phyloP scores from a whole-genome alignment of 2,113 vertebrate genomes.

The Perca schrenkii region DNA sequence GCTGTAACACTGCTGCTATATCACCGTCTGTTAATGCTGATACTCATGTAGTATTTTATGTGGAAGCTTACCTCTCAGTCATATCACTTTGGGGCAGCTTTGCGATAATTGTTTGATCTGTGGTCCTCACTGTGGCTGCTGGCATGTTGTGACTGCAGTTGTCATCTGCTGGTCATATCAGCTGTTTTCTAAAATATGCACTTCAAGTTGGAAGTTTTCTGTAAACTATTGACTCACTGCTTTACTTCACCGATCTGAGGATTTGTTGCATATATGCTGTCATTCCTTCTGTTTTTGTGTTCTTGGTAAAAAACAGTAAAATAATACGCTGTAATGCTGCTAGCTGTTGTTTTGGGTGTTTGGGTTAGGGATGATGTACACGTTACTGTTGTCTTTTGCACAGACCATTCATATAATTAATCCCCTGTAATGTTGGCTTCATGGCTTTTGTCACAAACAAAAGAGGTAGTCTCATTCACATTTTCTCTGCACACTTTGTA shows the following conservation, averaged over 20 bases:
- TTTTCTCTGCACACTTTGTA: background rate
- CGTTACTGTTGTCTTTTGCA: background rate
- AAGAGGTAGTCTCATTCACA: background rate
- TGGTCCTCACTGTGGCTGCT: background rate
- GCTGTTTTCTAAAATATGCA: background rate
- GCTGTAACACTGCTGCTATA: background rate
- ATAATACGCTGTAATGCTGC: background rate
- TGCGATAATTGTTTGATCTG: background rate
- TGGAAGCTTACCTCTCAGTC: background rate
- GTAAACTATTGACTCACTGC: background rate
- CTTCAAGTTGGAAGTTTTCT: background rate
- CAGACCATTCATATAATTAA: background rate
- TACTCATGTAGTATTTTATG: background rate
- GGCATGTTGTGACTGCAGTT: background rate
- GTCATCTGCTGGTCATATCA: background rate
- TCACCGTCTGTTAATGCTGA: background rate
- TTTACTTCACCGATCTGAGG: background rate
- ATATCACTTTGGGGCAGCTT: background rate
- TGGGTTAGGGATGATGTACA: background rate
- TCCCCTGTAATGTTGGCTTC: background rate
- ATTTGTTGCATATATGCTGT: background rate
- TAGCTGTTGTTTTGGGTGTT: background rate
- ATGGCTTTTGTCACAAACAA: background rate
- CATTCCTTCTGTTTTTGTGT: background rate
- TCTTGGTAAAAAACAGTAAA: background rate